A percentile compares a stretch with the other conserved stretches of the same genome.
Evolutionary conservation across 2,113 vertebrate species (phyloP).

Genomic region (Heliornis fulica): DNA sequence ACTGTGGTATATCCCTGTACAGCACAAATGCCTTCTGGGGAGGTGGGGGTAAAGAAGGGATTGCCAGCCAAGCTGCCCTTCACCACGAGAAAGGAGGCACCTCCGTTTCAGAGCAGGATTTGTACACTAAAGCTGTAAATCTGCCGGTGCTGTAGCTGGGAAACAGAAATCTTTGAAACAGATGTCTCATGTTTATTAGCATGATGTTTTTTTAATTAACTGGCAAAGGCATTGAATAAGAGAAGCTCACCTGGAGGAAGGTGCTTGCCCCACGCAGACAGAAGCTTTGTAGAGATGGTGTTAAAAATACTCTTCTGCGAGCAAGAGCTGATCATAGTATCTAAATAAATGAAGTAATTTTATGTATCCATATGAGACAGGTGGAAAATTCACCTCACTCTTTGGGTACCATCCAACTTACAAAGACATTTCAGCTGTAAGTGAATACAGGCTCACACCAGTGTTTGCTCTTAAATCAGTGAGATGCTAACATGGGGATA

Average conservation of each 20-base stretch:
- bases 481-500: neutral
- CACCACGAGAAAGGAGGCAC: neutral
- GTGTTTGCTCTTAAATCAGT: neutral
- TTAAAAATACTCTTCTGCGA: neutral
- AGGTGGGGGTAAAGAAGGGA: neutral
- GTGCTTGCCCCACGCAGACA: neutral
- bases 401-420: neutral
- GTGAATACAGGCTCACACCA: neutral
- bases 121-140: neutral
- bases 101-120: neutral
- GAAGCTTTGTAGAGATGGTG: neutral
- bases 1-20: neutral
- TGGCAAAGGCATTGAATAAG: neutral
- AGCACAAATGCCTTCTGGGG: neutral
- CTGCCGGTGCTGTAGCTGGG: neutral
- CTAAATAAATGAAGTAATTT: conserved; percentile 61
- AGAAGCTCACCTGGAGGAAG: neutral
- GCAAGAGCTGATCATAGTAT: conserved; percentile 15
- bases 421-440: conserved; percentile 2
- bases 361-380: conserved; percentile 10
- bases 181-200: rapidly evolving
- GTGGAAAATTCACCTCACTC: conserved; percentile 46
- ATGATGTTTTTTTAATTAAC: neutral
- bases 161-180: neutral
- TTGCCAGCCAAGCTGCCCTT: neutral